phyloP scores from a whole-genome alignment of 2,888 invertebrate genomes.

The Callosobruchus maculatus region DNA sequence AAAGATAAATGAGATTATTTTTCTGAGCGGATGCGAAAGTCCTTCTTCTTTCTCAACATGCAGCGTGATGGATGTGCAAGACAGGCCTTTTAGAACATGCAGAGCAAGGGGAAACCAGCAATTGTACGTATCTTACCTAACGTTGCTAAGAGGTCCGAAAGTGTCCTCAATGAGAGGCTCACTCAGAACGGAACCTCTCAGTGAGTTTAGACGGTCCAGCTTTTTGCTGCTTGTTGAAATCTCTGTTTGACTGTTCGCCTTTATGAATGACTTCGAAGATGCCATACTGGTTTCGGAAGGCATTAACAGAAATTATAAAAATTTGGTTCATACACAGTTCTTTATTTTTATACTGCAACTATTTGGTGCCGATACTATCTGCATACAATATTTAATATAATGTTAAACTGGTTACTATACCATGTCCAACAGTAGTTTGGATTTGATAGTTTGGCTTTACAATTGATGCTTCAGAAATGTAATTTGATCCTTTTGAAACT shows the following conservation, averaged over 20 bases:
- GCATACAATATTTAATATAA: too few species aligned
- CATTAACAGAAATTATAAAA: neutral
- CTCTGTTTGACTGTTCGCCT: conserved; percentile 83
- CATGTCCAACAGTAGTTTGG: too few species aligned
- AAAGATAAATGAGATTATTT: too few species aligned
- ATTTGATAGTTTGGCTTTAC: too few species aligned
- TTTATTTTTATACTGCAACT: neutral
- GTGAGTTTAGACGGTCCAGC: conserved; percentile 64
- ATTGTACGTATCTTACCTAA: conserved; percentile 57
- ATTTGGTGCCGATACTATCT: too few species aligned
- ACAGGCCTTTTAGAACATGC: neutral
- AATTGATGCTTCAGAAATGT: too few species aligned
- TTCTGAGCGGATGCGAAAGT: too few species aligned
- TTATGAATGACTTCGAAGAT: conserved; percentile 86
- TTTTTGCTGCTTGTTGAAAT: conserved; percentile 50
- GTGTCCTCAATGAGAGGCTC: conserved; percentile 81
- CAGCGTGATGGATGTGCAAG: neutral
- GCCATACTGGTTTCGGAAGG: conserved; percentile 53
- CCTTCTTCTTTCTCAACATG: too few species aligned
- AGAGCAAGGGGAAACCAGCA: neutral
- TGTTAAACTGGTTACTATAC: too few species aligned
- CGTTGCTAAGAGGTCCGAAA: conserved; percentile 89
- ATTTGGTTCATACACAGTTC: neutral
- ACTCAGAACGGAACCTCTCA: conserved; percentile 67
- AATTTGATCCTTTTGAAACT: too few species aligned